A percentile compares a stretch with the other conserved stretches of the same genome.
phyloP scores from a whole-genome alignment of 2,888 invertebrate species.

The Autographa gamma region DNA sequence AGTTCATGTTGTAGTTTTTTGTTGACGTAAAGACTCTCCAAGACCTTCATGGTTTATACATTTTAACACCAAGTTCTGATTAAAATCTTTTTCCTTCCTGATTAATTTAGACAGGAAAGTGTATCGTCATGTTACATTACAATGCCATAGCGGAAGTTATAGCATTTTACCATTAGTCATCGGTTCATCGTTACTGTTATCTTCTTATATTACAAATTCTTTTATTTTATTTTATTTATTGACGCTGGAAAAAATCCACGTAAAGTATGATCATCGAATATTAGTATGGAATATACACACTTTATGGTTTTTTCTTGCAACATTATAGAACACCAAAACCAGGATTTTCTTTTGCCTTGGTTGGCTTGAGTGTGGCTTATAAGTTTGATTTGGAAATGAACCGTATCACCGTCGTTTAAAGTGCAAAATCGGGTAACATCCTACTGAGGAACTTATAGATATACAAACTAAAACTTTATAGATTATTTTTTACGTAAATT shows the following conservation, averaged over 20 bases:
- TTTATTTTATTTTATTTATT: conserved; percentile 5
- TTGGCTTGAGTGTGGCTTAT: not conserved
- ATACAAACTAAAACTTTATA: not conserved
- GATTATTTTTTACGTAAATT: not conserved
- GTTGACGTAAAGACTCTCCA: conserved; percentile 12
- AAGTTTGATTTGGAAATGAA: not conserved
- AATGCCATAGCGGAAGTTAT: conserved; percentile 6
- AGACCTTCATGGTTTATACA: conserved; percentile 24
- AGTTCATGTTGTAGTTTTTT: conserved; percentile 13
- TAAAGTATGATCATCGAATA: conserved; percentile 19
- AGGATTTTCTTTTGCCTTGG: not conserved
- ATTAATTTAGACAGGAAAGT: not conserved
- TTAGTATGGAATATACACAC: conserved; percentile 10
- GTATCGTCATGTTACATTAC: conserved; percentile 5
- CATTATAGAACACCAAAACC: not conserved
- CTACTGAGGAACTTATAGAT: not conserved
- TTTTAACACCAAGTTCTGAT: conserved; percentile 10
- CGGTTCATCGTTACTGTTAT: conserved; percentile 13
- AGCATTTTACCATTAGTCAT: conserved; percentile 13
- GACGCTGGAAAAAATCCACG: conserved; percentile 23
- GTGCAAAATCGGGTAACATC: not conserved
- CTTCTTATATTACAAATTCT: conserved; percentile 17
- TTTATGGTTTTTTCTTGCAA: not conserved
- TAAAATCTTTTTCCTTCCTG: not conserved
- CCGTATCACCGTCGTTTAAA: not conserved